Evolutionary conservation across 2,888 invertebrate species (phyloP).

Genomic region (Agriopis leucophaearia): DNA sequence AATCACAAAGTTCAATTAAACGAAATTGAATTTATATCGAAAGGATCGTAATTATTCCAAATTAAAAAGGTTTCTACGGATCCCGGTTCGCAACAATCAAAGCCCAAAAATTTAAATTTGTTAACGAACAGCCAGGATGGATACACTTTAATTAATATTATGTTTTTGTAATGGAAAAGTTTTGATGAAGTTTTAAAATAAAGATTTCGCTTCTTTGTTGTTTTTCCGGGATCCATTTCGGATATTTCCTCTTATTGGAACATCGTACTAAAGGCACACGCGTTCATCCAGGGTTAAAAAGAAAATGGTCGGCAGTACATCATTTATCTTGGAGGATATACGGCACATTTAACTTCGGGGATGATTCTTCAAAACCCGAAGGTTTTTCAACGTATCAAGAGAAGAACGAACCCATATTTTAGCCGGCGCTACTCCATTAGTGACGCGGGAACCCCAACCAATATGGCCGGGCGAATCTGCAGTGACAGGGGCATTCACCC

Average conservation of each 20-base stretch:
- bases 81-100: conserved; percentile 42
- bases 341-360: conserved; percentile 56
- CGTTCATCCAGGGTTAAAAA: conserved; percentile 40
- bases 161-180: conserved; percentile 45
- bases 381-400: conserved; percentile 74
- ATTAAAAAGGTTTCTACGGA: conserved; percentile 40
- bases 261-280: conserved; percentile 31
- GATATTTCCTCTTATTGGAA: conserved; percentile 20
- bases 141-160: conserved; percentile 47
- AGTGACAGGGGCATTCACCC: conserved; percentile 84
- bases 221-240: conserved; percentile 6
- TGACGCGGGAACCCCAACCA: conserved; percentile 78
- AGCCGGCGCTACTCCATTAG: conserved; percentile 81
- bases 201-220: conserved; percentile 12
- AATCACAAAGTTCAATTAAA: conserved; percentile 55
- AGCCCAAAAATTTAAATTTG: conserved; percentile 43
- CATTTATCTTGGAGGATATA: conserved; percentile 52
- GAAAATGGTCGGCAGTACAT: conserved; percentile 46
- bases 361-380: conserved; percentile 65
- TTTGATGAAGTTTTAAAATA: conserved; percentile 38
- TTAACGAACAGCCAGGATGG: conserved; percentile 39
- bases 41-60: conserved; percentile 43
- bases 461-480: conserved; percentile 81
- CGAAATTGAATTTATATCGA: conserved; percentile 50
- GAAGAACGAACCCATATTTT: conserved; percentile 80